Conservation (phyloP, 2,797 vertebrate species). For the Coccyzus lansbergi region DNA sequence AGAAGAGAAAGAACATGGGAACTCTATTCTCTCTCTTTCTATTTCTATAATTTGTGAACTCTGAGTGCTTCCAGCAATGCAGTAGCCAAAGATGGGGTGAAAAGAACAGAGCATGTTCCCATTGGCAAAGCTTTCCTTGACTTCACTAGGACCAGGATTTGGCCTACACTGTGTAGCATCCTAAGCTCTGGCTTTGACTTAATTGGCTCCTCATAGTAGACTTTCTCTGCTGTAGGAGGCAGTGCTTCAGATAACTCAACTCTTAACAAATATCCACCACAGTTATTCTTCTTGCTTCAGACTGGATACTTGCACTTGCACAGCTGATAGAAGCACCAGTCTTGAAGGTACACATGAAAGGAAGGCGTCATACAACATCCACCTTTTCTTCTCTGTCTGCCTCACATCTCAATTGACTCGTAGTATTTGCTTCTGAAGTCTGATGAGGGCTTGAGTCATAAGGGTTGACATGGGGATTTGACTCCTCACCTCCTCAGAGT, state of each 20-base stretch:
- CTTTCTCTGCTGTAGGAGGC: neutral
- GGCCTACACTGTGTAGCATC: accelerated
- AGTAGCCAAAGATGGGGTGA: slow-evolving; percentile 10
- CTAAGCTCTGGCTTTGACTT: neutral
- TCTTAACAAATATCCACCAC: neutral
- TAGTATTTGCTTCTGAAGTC: neutral
- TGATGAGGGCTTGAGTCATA: slow-evolving; percentile 29
- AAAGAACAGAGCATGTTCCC: slow-evolving; percentile 42
- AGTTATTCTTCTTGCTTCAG: neutral
- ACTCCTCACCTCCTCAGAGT: neutral
- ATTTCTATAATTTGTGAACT: neutral
- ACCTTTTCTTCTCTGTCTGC: neutral
- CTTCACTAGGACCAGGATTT: neutral
- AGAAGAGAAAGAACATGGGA: slow-evolving; percentile 42
- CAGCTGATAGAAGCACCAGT: neutral
- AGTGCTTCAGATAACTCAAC: neutral
- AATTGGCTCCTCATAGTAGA: neutral
- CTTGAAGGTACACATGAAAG: neutral
- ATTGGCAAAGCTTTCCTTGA: neutral
- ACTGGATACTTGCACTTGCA: neutral
- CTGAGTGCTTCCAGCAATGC: neutral
- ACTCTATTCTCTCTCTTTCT: slow-evolving; percentile 37
- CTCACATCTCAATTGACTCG: neutral
- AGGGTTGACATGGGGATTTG: neutral
- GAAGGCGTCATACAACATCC: neutral